These are phyloP conservation scores for Toxotes lorentzi DNA, from an alignment of 2,797 vertebrate species.

Conservation along the genomic window DNA sequence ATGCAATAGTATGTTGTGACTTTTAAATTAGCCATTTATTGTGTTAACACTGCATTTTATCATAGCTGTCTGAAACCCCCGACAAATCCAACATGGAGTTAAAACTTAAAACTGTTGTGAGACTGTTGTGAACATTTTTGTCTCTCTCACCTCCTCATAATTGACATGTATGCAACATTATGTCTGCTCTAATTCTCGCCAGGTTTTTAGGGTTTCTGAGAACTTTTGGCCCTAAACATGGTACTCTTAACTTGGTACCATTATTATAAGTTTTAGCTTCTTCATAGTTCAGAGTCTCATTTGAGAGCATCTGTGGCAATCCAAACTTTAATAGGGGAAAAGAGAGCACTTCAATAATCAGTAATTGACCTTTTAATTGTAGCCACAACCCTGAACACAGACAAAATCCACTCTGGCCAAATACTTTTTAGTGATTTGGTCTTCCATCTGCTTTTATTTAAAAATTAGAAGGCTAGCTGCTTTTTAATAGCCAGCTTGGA, in stretches of 20 bases:
- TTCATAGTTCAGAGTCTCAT: slow-evolving; percentile 1
- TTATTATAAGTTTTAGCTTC: neutral
- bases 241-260: neutral
- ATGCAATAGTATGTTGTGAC: neutral
- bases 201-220: neutral
- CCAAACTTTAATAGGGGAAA: slow-evolving; percentile 13
- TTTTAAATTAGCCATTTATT: neutral
- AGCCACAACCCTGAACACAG: slow-evolving; percentile 22
- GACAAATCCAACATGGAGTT: neutral
- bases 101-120: neutral
- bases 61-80: neutral
- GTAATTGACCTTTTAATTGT: slow-evolving; percentile 48
- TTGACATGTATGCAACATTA: neutral
- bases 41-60: slow-evolving; percentile 1
- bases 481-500: slow-evolving; percentile 55
- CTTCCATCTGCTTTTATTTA: slow-evolving; percentile 64
- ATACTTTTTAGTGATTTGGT: slow-evolving; percentile 24
- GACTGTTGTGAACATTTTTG: neutral
- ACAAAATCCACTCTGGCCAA: slow-evolving; percentile 13
- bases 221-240: neutral
- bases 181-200: neutral
- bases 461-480: slow-evolving; percentile 14
- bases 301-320: slow-evolving; percentile 25
- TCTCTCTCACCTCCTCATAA: slow-evolving; percentile 1
- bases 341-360: slow-evolving; percentile 16